Conservation (phyloP, 2,888 invertebrate species). For the Leptinotarsa peninsularis region DNA sequence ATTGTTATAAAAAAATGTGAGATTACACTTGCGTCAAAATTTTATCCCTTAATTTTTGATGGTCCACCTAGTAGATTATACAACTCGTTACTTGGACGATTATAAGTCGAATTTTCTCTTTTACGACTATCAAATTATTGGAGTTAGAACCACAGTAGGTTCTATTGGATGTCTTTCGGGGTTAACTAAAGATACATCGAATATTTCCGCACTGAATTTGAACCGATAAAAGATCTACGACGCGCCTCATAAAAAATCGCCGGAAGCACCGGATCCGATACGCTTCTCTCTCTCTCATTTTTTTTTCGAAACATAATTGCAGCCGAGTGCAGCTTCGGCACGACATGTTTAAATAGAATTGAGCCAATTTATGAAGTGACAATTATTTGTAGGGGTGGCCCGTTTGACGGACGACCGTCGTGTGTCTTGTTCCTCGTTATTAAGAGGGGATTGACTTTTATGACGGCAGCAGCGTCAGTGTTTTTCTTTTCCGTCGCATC, state of each 20-base stretch:
- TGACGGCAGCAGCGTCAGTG: conserved; percentile 3
- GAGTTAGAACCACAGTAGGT: too few species aligned
- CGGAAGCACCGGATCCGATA: conserved; percentile 13
- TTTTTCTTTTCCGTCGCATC: conserved; percentile 2
- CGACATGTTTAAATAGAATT: conserved; percentile 63
- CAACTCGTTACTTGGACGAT: too few species aligned
- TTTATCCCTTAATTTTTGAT: too few species aligned
- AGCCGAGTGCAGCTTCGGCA: conserved; percentile 23
- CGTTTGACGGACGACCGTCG: conserved; percentile 54
- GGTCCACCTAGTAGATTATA: too few species aligned
- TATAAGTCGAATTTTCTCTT: too few species aligned
- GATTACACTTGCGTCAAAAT: too few species aligned
- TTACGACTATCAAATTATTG: too few species aligned
- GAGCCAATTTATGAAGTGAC: conserved; percentile 65
- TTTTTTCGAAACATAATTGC: conserved; percentile 39
- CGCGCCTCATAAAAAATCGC: background rate
- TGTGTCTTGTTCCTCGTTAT: conserved; percentile 30
- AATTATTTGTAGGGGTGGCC: conserved; percentile 58
- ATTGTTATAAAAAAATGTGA: too few species aligned
- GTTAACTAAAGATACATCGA: background rate
- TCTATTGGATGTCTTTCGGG: background rate
- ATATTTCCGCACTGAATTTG: background rate
- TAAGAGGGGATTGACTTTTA: conserved; percentile 12
- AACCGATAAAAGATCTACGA: background rate
- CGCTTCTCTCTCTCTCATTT: conserved; percentile 3